Conservation (phyloP, 2,113 vertebrate species). For the Malurus melanocephalus region DNA sequence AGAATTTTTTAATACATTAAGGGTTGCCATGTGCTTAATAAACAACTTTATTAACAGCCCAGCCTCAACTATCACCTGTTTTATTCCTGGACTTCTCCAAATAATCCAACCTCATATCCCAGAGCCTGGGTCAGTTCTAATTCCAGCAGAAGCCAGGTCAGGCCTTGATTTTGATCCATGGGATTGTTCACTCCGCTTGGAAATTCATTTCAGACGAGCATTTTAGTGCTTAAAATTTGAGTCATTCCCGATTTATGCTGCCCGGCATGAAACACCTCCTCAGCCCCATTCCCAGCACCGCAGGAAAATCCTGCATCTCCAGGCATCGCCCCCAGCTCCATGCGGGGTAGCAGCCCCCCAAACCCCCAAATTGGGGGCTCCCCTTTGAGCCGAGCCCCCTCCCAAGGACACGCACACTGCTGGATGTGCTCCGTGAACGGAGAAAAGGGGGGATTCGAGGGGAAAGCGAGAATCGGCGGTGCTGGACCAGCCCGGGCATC, state of each 20-base stretch:
- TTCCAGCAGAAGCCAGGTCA: not conserved
- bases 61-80: not conserved
- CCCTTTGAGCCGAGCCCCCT: not conserved
- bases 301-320: not conserved
- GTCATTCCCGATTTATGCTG: fast-evolving
- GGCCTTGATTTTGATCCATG: not conserved
- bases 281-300: not conserved
- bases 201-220: not conserved
- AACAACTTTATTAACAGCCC: not conserved
- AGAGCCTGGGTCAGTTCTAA: fast-evolving
- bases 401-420: not conserved
- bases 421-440: not conserved
- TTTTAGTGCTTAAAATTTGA: not conserved
- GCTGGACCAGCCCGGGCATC: fast-evolving
- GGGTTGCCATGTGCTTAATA: not conserved
- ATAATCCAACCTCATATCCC: not conserved
- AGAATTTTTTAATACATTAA: not conserved
- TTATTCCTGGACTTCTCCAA: not conserved
- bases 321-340: fast-evolving
- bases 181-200: not conserved
- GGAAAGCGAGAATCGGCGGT: fast-evolving
- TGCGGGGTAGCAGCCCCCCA: fast-evolving
- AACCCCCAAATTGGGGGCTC: not conserved
- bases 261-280: fast-evolving
- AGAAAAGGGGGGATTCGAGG: fast-evolving